Conservation (phyloP, 2,113 vertebrate species). For the Ramphastos sulfuratus region DNA sequence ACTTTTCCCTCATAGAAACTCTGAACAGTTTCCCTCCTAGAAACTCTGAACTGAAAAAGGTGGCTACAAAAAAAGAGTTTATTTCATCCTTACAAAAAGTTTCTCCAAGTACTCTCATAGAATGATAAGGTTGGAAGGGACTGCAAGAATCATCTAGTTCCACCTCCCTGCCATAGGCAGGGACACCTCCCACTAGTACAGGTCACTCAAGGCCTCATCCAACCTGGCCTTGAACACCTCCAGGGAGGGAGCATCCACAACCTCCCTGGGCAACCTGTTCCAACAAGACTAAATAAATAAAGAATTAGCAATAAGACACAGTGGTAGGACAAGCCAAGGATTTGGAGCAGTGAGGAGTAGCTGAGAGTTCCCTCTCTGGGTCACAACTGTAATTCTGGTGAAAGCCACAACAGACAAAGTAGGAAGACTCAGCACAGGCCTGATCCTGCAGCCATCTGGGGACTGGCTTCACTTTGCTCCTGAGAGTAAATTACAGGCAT, state of each 20-base stretch:
- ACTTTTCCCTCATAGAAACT: neutral
- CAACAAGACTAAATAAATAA: neutral
- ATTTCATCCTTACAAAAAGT: neutral
- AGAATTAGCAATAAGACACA: neutral
- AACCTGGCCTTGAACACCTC: too few relatives aligned
- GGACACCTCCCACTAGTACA: too few relatives aligned
- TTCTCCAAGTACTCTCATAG: neutral
- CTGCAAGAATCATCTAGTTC: too few relatives aligned
- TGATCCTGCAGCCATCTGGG: slow-evolving; percentile 11
- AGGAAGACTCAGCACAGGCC: neutral
- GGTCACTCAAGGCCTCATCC: too few relatives aligned
- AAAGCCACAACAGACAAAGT: neutral
- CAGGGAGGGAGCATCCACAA: too few relatives aligned
- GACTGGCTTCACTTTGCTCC: neutral
- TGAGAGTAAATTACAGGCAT: slow-evolving; percentile 42
- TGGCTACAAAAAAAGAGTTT: neutral
- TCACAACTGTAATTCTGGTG: neutral
- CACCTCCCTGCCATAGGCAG: too few relatives aligned
- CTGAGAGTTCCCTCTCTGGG: neutral
- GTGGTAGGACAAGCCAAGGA: neutral
- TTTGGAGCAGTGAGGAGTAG: neutral
- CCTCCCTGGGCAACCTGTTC: too few relatives aligned
- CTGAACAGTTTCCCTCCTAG: neutral
- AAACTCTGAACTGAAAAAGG: neutral
- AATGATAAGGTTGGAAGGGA: too few relatives aligned